A percentile compares a stretch with the other conserved stretches of the same genome.
Conservation (phyloP, 2,888 invertebrate species). For the Zaprionus obscuricornis region DNA sequence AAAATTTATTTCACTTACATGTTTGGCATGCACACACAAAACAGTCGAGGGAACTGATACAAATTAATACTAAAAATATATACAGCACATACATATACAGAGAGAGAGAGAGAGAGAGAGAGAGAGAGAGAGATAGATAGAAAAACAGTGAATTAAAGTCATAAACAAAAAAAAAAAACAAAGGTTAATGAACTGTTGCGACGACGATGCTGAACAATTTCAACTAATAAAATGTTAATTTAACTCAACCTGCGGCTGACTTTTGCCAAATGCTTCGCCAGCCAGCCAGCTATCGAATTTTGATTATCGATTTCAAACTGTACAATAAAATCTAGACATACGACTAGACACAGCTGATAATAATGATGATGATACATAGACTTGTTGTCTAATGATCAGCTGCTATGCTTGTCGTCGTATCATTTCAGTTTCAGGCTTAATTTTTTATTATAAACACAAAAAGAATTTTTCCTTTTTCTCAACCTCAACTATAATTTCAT, state of each 20-base stretch:
- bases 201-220: slow-evolving; percentile 28
- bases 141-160: slow-evolving; percentile 24
- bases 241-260: slow-evolving; percentile 27
- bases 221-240: slow-evolving; percentile 70
- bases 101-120: slow-evolving; percentile 1
- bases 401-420: too few relatives aligned
- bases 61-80: slow-evolving; percentile 74
- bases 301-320: slow-evolving; percentile 24
- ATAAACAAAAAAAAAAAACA: slow-evolving; percentile 51
- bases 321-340: background rate
- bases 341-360: too few relatives aligned
- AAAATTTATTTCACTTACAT: slow-evolving; percentile 71
- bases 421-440: too few relatives aligned
- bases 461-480: too few relatives aligned
- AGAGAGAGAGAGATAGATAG: slow-evolving; percentile 15
- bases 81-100: slow-evolving; percentile 37
- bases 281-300: slow-evolving; percentile 42
- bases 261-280: too few relatives aligned
- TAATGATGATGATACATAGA: too few relatives aligned
- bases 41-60: slow-evolving; percentile 42
- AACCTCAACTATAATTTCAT: too few relatives aligned
- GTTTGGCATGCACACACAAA: slow-evolving; percentile 55
- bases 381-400: too few relatives aligned
- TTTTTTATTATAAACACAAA: too few relatives aligned
- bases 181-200: slow-evolving; percentile 63